Base-by-base conservation (phyloP, 2,113 vertebrate genomes). In the Pterocles burchelli region DNA sequence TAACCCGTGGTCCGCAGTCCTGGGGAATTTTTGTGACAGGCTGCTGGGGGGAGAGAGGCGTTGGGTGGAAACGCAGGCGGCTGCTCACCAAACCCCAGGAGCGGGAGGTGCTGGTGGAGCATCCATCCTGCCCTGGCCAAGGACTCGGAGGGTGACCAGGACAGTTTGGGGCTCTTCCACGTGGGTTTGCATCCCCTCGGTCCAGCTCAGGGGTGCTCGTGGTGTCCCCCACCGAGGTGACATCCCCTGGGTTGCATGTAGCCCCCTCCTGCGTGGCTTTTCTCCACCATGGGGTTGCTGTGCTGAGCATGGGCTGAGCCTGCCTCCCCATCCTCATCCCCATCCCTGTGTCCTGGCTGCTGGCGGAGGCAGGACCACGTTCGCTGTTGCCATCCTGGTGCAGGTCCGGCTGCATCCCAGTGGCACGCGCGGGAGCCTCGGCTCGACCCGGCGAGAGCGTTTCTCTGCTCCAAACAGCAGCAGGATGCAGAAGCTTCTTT, bases 131-230 rank as follows among this genome's bases (percentile, higher is more conserved):
- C 46, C 25, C 63, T 11, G 41, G 12, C 20, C 0, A 6, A 45
- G 48, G 54, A 6, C 21, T 19, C 13, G 22, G 38, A 59, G 34
- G 19, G n/a, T 0, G 1, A 55, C 25, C 4, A 1, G 26, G 48
- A n/a, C 17, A 18, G 12, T 36, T 5, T 14, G 34, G 59, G 59
- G 52, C 21, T 68, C 6, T 89, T 68, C 68, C 58, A 2, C 0
- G 2, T 33, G 38, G 13, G 17, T 93, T 87, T 41, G 48, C 52
- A 28, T 33, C 22, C 1, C 41, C 25, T 48, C 1, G 3, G 17
- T 48, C 58, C 11, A 2, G 25, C 51, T 22, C 1, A 0, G 43
- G 36, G 55, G 25, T 51, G 49, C 68, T 43, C 1, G 0, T 2
- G 38, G 52, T n/a, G 65, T 82, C 71, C 57, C 71, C 88, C 62